Conservation (phyloP, 2,797 vertebrate genomes). For the Erpetoichthys calabaricus region DNA sequence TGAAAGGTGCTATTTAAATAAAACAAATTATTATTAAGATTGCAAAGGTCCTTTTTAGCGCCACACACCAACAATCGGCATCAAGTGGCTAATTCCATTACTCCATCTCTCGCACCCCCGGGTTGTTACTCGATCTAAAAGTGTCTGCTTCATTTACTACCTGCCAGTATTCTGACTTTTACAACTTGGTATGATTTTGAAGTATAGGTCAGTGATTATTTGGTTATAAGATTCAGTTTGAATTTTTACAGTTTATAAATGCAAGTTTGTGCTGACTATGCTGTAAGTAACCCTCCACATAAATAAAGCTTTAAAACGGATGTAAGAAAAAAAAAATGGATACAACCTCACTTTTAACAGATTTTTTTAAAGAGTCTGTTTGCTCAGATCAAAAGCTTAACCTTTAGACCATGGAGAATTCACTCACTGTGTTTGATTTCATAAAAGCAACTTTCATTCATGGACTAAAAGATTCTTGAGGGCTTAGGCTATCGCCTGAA, state of each 20-base stretch:
- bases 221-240: not conserved
- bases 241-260: no score
- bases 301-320: slow-evolving; percentile 6
- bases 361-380: slow-evolving; percentile 37
- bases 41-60: no score
- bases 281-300: slow-evolving; percentile 8
- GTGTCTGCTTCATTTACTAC: no score
- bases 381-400: slow-evolving; percentile 46
- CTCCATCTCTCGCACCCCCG: no score
- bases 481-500: slow-evolving; percentile 17
- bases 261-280: not conserved
- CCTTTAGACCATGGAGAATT: slow-evolving; percentile 44
- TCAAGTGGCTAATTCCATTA: no score
- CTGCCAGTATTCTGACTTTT: no score
- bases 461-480: slow-evolving; percentile 22
- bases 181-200: no score
- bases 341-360: slow-evolving; percentile 48
- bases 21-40: no score
- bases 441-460: slow-evolving; percentile 28
- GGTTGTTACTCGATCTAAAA: no score
- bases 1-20: no score
- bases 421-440: slow-evolving; percentile 35
- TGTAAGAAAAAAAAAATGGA: slow-evolving; percentile 42
- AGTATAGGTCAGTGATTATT: not conserved
- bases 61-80: no score